Percentiles rank a stretch among this genome's conserved stretches.
phyloP scores from a whole-genome alignment of 2,888 invertebrate genomes.

The Pasiphila rectangulata region DNA sequence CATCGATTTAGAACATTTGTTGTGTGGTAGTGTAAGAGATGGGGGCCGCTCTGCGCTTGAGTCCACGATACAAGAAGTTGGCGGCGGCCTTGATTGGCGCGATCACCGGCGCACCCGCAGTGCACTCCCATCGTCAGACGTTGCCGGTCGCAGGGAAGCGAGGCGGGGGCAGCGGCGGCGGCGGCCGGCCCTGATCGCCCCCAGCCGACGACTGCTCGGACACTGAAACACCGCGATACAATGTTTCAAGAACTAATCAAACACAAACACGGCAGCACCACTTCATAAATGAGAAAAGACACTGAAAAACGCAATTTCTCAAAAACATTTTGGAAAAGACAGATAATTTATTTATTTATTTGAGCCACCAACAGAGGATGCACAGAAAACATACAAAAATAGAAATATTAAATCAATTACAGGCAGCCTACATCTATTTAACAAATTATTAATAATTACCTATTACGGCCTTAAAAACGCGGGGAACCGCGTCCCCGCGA shows the following conservation, averaged over 20 bases:
- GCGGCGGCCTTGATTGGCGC: slow-evolving; percentile 85
- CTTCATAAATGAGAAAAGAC: too few relatives aligned
- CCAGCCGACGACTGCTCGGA: slow-evolving; percentile 92
- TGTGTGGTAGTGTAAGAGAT: slow-evolving; percentile 75
- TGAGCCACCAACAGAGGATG: too few relatives aligned
- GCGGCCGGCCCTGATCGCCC: slow-evolving; percentile 86
- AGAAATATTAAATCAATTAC: too few relatives aligned
- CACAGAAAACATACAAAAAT: too few relatives aligned
- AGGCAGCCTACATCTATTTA: too few relatives aligned
- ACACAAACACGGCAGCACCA: too few relatives aligned
- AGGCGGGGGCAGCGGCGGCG: slow-evolving; percentile 90
- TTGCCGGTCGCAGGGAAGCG: slow-evolving; percentile 87
- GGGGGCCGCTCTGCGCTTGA: slow-evolving; percentile 77
- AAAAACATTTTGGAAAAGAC: too few relatives aligned
- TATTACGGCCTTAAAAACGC: too few relatives aligned
- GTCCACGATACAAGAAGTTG: slow-evolving; percentile 84
- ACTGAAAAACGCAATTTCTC: too few relatives aligned
- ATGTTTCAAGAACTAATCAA: not conserved
- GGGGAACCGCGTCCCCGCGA: too few relatives aligned
- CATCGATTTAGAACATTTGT: slow-evolving; percentile 81
- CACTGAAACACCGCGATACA: slow-evolving; percentile 84
- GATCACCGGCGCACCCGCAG: slow-evolving; percentile 82
- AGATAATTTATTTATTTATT: too few relatives aligned
- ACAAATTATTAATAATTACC: too few relatives aligned
- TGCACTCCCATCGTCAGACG: slow-evolving; percentile 89